phyloP scores from a whole-genome alignment of 2,113 vertebrate species.

The Seriola aureovittata region DNA sequence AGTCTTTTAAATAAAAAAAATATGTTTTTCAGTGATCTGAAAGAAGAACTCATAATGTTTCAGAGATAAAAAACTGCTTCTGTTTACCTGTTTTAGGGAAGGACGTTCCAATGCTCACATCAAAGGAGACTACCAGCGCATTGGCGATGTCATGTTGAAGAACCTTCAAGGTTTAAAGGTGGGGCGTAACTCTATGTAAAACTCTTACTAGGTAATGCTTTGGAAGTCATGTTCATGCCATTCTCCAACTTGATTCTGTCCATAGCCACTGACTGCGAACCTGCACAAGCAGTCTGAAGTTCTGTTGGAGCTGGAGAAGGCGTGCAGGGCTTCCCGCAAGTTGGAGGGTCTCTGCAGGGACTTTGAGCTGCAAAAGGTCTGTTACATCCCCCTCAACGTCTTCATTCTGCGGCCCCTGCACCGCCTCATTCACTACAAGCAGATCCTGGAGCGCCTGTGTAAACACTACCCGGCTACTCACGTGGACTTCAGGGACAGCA shows the following conservation, averaged over 20 bases:
- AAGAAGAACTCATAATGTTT: background rate
- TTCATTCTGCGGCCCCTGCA: slow-evolving; percentile 97
- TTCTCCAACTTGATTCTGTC: background rate
- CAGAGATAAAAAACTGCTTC: background rate
- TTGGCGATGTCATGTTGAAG: slow-evolving; percentile 96
- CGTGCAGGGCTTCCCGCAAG: slow-evolving; percentile 87
- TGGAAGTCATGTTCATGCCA: background rate
- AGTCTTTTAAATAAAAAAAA: background rate
- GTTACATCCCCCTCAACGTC: slow-evolving; percentile 95
- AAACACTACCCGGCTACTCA: slow-evolving; percentile 93
- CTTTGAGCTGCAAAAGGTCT: slow-evolving; percentile 98
- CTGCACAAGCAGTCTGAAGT: slow-evolving; percentile 92
- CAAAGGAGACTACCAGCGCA: slow-evolving; percentile 95
- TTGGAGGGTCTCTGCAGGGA: slow-evolving; percentile 92
- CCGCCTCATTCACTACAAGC: slow-evolving; percentile 97
- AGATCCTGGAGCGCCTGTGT: slow-evolving; percentile 96
- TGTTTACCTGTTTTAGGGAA: slow-evolving; percentile 86
- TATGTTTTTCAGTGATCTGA: background rate
- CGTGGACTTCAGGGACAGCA: slow-evolving; percentile 93
- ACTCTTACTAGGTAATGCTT: background rate
- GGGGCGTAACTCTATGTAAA: slow-evolving; percentile 33
- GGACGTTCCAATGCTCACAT: slow-evolving; percentile 95
- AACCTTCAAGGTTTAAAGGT: slow-evolving; percentile 95
- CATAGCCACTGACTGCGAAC: slow-evolving; percentile 89
- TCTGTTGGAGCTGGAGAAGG: slow-evolving; percentile 90